A percentile compares a stretch with the other conserved stretches of the same genome.
Conservation (phyloP, 2,113 vertebrate genomes). For the Strix aluco region DNA sequence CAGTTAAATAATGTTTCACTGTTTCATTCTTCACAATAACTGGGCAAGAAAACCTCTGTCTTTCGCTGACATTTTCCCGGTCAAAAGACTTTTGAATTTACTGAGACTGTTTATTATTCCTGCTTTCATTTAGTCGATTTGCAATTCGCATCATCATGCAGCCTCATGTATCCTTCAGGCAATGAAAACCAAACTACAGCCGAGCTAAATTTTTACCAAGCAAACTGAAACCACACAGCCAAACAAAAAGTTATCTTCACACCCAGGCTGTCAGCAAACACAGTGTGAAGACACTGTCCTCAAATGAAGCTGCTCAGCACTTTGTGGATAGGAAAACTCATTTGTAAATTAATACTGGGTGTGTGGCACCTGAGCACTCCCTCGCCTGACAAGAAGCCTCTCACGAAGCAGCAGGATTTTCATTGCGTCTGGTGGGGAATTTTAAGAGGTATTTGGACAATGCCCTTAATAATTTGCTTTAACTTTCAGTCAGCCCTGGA, state of each 20-base stretch:
- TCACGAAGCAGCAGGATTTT: background rate
- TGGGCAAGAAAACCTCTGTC: background rate
- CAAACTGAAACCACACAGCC: background rate
- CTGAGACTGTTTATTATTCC: background rate
- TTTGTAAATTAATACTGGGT: background rate
- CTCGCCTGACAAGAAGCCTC: background rate
- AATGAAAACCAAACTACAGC: background rate
- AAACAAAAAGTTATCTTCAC: background rate
- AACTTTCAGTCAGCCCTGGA: background rate
- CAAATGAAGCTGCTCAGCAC: background rate
- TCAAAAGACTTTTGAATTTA: background rate
- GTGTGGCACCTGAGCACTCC: background rate
- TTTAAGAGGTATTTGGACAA: background rate
- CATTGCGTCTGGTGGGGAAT: background rate
- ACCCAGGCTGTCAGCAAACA: background rate
- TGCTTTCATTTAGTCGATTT: background rate
- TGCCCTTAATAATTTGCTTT: background rate
- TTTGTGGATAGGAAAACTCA: background rate
- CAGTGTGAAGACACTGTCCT: background rate
- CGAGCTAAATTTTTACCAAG: background rate
- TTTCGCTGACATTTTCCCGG: background rate
- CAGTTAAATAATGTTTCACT: background rate
- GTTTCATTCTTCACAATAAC: background rate
- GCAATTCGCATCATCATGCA: rapidly evolving
- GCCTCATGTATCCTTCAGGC: background rate